These are phyloP conservation scores for Battus philenor DNA, from an alignment of 1,140 invertebrate species.

Conservation along the genomic window DNA sequence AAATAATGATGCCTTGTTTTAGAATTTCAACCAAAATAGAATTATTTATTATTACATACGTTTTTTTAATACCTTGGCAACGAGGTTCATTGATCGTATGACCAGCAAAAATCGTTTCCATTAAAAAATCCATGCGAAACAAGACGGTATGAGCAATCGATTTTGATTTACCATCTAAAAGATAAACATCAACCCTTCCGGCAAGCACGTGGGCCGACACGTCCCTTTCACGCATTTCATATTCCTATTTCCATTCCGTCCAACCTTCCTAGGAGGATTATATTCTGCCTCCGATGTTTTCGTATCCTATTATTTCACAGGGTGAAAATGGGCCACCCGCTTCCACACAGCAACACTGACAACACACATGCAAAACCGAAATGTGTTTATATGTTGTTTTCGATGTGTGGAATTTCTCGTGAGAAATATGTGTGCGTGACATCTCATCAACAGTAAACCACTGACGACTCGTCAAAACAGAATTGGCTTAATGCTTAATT, in stretches of 20 bases:
- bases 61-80: too few relatives aligned
- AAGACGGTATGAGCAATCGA: slow-evolving; percentile 41
- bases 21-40: too few relatives aligned
- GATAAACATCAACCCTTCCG: slow-evolving; percentile 67
- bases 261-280: slow-evolving; percentile 71
- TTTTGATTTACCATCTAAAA: slow-evolving; percentile 53
- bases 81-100: too few relatives aligned
- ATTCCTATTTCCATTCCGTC: slow-evolving; percentile 69
- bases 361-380: slow-evolving; percentile 8
- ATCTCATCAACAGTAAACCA: slow-evolving; percentile 64
- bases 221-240: slow-evolving; percentile 69
- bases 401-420: slow-evolving; percentile 31
- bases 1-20: too few relatives aligned
- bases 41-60: too few relatives aligned
- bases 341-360: slow-evolving; percentile 50
- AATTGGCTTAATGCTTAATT: slow-evolving; percentile 57
- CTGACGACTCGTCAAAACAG: slow-evolving; percentile 71
- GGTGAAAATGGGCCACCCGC: slow-evolving; percentile 74
- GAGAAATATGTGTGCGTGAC: slow-evolving; percentile 33
- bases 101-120: too few relatives aligned
- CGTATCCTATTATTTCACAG: slow-evolving; percentile 74
- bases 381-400: slow-evolving; percentile 21
- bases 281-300: slow-evolving; percentile 73
- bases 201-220: slow-evolving; percentile 48
- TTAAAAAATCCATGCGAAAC: slow-evolving; percentile 6